phyloP scores from a whole-genome alignment of 2,888 invertebrate genomes.

The Colostygia pectinataria region DNA sequence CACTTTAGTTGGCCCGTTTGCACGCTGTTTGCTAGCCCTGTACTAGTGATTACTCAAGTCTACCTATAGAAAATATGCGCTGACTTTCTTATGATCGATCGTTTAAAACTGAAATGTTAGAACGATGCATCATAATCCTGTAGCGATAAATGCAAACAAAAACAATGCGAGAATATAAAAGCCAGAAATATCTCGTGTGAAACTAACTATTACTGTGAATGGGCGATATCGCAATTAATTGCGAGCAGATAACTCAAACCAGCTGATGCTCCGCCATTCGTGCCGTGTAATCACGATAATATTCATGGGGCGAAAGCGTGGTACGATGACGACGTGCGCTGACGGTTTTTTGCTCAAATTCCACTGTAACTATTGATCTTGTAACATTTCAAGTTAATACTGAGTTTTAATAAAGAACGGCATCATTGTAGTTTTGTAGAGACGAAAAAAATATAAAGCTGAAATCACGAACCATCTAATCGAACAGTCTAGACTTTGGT shows the following conservation, averaged over 20 bases:
- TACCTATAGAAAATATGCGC: conserved; percentile 43
- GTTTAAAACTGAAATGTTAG: neutral
- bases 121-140: conserved; percentile 6
- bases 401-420: neutral
- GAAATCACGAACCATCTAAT: conserved; percentile 40
- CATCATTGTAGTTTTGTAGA: neutral
- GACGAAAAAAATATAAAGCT: conserved; percentile 31
- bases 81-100: conserved; percentile 21
- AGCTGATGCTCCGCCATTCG: conserved; percentile 72
- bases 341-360: conserved; percentile 29
- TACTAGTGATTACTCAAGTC: conserved; percentile 59
- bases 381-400: neutral
- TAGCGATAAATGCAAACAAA: conserved; percentile 15
- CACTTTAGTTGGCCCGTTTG: conserved; percentile 72
- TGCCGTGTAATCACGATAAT: conserved; percentile 60
- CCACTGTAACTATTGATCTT: conserved; percentile 16
- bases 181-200: conserved; percentile 51
- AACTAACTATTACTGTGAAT: conserved; percentile 55
- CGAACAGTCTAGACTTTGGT: conserved; percentile 44
- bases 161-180: conserved; percentile 32
- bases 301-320: conserved; percentile 70
- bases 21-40: conserved; percentile 58
- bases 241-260: conserved; percentile 63
- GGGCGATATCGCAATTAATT: conserved; percentile 66
- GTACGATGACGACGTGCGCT: conserved; percentile 41